Conservation (phyloP, 1,140 invertebrate genomes). For the Meloidogyne hapla region DNA sequence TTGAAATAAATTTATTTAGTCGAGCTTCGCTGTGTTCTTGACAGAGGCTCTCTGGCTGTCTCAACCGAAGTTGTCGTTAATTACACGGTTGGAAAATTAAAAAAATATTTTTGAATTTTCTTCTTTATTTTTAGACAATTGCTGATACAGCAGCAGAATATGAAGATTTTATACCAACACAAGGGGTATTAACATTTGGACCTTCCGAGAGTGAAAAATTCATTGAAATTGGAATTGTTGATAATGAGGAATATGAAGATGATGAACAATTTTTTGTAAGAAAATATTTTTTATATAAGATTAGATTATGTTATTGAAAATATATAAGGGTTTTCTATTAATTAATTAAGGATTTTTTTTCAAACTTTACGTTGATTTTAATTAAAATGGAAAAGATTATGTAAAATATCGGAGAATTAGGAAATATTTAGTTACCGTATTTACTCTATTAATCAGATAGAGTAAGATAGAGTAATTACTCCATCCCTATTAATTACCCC, state of each 20-base stretch:
- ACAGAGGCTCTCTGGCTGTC: slow-evolving; percentile 76
- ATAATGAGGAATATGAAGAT: slow-evolving; percentile 64
- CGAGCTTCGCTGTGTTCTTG: slow-evolving; percentile 79
- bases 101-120: neutral
- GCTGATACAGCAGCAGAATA: slow-evolving; percentile 88
- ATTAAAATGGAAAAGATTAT: too few species aligned
- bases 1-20: slow-evolving; percentile 69
- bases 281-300: too few species aligned
- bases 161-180: slow-evolving; percentile 85
- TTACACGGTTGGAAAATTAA: slow-evolving; percentile 37
- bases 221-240: slow-evolving; percentile 61
- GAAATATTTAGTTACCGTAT: too few species aligned
- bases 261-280: slow-evolving; percentile 56
- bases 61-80: slow-evolving; percentile 51
- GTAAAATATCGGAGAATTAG: too few species aligned
- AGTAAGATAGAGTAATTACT: too few species aligned
- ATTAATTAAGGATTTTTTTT: too few species aligned
- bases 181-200: slow-evolving; percentile 79
- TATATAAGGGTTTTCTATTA: too few species aligned
- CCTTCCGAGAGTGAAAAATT: slow-evolving; percentile 49
- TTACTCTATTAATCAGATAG: too few species aligned
- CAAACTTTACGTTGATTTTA: too few species aligned
- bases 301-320: too few species aligned
- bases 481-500: too few species aligned
- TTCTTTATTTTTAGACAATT: slow-evolving; percentile 37